Evolutionary conservation across 2,797 vertebrate species (phyloP).

Genomic region (Poecilia wingei): DNA sequence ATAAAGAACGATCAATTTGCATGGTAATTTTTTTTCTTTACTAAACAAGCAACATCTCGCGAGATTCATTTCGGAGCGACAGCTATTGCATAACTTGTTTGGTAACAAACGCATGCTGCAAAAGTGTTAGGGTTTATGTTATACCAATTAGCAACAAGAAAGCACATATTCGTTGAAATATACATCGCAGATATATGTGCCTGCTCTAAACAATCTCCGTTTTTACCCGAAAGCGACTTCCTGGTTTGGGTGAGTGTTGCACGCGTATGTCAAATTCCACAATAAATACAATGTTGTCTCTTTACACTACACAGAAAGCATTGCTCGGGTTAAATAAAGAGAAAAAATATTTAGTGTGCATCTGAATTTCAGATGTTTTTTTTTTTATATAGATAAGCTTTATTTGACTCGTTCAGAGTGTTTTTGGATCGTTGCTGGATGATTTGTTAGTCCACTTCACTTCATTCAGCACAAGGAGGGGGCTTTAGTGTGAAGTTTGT

Average conservation of each 20-base stretch:
- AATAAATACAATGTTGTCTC: not conserved
- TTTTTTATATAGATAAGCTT: not conserved
- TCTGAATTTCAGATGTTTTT: not conserved
- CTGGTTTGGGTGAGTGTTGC: constrained; percentile 43
- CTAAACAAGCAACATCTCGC: constrained; percentile 41
- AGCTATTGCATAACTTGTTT: constrained; percentile 51
- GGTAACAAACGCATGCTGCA: constrained; percentile 35
- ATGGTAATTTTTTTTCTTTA: not conserved
- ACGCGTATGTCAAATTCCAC: not conserved
- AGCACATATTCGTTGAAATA: not conserved
- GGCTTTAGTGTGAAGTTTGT: not conserved
- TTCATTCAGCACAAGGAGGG: not conserved
- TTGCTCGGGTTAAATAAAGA: not conserved
- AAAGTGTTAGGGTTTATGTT: not conserved
- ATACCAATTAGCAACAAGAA: not conserved
- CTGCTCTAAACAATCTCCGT: not conserved
- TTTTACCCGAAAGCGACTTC: constrained; percentile 6
- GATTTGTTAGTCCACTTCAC: not conserved
- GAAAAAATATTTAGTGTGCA: not conserved
- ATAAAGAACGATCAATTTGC: not conserved
- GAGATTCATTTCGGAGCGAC: not conserved
- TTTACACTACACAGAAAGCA: not conserved
- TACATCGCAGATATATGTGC: not conserved
- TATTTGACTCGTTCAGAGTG: not conserved
- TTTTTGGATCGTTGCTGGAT: not conserved